A percentile compares a stretch with the other conserved stretches of the same genome.
Conservation (phyloP, 2,113 vertebrate genomes). For the Tamias sibiricus region DNA sequence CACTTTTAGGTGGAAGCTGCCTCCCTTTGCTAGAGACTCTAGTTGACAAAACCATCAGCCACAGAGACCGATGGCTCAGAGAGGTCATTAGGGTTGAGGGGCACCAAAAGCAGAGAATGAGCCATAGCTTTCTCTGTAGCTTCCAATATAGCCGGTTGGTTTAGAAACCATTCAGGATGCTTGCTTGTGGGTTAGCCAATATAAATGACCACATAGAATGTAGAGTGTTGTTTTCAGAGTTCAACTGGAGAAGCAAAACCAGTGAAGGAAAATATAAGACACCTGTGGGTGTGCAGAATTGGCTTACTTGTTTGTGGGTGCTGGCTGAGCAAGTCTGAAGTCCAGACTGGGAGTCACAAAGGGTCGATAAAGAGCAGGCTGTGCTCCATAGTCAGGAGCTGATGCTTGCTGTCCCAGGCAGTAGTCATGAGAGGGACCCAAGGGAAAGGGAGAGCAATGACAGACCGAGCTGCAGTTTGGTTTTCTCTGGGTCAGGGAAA, state of each 20-base stretch:
- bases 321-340: neutral
- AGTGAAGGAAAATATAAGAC: neutral
- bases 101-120: neutral
- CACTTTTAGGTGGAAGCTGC: neutral
- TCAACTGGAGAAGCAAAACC: neutral
- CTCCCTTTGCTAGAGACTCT: neutral
- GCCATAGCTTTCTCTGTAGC: neutral
- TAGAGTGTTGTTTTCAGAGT: neutral
- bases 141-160: neutral
- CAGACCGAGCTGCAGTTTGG: neutral
- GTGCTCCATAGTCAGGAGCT: neutral
- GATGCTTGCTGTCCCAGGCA: neutral
- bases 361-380: neutral
- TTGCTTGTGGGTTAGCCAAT: neutral
- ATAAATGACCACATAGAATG: neutral
- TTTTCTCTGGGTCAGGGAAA: neutral
- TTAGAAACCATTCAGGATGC: neutral
- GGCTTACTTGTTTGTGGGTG: neutral
- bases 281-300: neutral
- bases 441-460: neutral
- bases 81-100: neutral
- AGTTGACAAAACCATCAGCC: neutral
- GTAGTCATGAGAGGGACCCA: neutral
- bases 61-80: neutral
- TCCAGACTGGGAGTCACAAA: neutral